Percentiles rank a stretch among this genome's conserved stretches.
These are phyloP conservation scores for Caenorhabditis panamensis DNA, from an alignment of 2,888 invertebrate species.

Conservation along the genomic window DNA sequence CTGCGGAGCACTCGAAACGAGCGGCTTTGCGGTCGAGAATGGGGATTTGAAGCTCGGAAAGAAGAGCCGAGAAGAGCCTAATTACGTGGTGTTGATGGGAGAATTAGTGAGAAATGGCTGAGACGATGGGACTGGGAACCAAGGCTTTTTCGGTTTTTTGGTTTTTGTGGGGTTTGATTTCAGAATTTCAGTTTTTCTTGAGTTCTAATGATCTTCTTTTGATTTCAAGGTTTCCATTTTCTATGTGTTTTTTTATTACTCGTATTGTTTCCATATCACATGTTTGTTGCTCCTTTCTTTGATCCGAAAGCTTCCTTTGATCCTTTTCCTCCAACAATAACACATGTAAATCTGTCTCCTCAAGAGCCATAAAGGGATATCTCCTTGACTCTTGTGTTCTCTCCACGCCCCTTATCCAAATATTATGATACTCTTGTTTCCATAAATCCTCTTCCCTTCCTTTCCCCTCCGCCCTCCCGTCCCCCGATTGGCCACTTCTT, in stretches of 20 bases:
- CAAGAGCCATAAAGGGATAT: conserved; percentile 17
- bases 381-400: conserved; percentile 8
- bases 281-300: too few relatives aligned
- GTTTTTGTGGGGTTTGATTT: too few relatives aligned
- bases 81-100: conserved; percentile 21
- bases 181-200: too few relatives aligned
- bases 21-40: conserved; percentile 8
- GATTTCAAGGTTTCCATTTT: too few relatives aligned
- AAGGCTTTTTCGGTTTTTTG: neutral
- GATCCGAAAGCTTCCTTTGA: too few relatives aligned
- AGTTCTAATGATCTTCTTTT: too few relatives aligned
- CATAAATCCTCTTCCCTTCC: neutral
- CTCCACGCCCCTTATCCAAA: conserved; percentile 1
- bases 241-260: too few relatives aligned
- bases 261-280: neutral
- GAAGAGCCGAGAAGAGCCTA: neutral
- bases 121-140: conserved; percentile 1
- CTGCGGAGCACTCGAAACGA: conserved; percentile 8
- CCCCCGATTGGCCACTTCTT: conserved; percentile 28
- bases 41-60: neutral
- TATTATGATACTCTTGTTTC: conserved; percentile 22
- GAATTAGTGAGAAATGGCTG: neutral
- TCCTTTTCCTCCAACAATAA: neutral
- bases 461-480: neutral
- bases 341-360: neutral